A percentile compares a stretch with the other conserved stretches of the same genome.
phyloP scores from a whole-genome alignment of 2,113 vertebrate genomes.

The Phaethornis superciliosus region DNA sequence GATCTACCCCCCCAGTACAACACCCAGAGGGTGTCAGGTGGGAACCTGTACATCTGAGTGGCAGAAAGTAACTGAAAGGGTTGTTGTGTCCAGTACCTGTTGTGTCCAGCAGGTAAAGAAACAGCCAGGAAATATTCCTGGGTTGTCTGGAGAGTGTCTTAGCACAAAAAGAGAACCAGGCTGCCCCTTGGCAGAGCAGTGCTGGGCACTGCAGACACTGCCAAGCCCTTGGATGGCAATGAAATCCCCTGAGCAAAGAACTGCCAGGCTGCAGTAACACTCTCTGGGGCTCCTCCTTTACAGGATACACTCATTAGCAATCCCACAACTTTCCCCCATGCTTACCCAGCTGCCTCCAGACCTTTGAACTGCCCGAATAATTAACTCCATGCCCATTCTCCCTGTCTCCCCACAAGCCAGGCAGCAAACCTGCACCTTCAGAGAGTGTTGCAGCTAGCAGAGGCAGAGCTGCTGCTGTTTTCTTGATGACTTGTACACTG shows the following conservation, averaged over 20 bases:
- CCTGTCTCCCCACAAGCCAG: not conserved
- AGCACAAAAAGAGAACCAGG: accelerated
- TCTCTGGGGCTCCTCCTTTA: not conserved
- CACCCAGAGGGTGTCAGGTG: not conserved
- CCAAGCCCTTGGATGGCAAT: not conserved
- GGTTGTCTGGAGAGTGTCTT: not conserved
- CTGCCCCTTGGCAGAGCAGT: too few species aligned
- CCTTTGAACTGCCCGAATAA: not conserved
- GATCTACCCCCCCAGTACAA: not conserved
- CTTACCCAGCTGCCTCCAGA: not conserved
- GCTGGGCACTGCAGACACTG: not conserved
- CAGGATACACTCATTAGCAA: not conserved
- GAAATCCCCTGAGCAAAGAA: not conserved
- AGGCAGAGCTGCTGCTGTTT: not conserved
- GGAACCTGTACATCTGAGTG: not conserved
- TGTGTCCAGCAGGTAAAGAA: not conserved
- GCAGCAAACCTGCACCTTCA: not conserved
- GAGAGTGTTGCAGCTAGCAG: not conserved
- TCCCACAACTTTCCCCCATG: not conserved
- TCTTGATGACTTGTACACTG: not conserved
- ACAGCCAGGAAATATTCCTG: not conserved
- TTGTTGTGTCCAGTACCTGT: not conserved
- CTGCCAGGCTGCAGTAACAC: not conserved
- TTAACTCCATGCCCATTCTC: not conserved
- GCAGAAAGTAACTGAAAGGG: not conserved